Base-by-base conservation (phyloP, 2,797 vertebrate species). In the Anabas testudineus region DNA sequence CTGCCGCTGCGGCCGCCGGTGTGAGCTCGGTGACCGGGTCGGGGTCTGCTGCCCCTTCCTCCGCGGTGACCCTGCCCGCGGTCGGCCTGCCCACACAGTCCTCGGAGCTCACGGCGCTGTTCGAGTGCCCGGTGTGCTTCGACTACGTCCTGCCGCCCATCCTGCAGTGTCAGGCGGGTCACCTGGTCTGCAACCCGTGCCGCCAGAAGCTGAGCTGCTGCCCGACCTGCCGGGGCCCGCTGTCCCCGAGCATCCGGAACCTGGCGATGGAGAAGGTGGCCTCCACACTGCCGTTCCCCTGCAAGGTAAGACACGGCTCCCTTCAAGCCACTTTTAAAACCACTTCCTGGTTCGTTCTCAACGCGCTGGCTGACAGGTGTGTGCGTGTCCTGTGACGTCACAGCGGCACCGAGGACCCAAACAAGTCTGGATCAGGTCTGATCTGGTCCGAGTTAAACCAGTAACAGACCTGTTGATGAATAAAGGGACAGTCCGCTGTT, bases 261-360 rank as follows among this genome's bases (percentile, higher is more conserved):
- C 82, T 94, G 83, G 94, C 93, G 37, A 94, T 94, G 94, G 94
- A 94, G 88, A 94, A 94, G 75, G 94, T 94, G 67, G 94, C 94
- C 6, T 94, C 94, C 55, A 94, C 90, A 0, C 84, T 94, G 42
- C 93, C 93, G 0, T 94, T 94, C 69, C 94, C 94, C 41, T 94
- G 94, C 84, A 94, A 94, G 93, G 94, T 94, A 87, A 84, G 5
- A 46, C 52, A 2, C 0, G 43, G 22, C 53, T 36, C 26, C n/a
- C 32, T n/a, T 28, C 3, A 5, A 36, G 5, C 3, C 41, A 55
- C 58, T 56, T 73, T 51, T 46, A 10, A 16, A 43, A 4, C 30
- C 9, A 61, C 74, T 81, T 78, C 55, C 68, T 46, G 14, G 0
- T 43, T 37, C 12, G n/a, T n/a, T n/a, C 41, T 16, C 49, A 16